Conservation (phyloP, 2,113 vertebrate species). For the Macrotus californicus region DNA sequence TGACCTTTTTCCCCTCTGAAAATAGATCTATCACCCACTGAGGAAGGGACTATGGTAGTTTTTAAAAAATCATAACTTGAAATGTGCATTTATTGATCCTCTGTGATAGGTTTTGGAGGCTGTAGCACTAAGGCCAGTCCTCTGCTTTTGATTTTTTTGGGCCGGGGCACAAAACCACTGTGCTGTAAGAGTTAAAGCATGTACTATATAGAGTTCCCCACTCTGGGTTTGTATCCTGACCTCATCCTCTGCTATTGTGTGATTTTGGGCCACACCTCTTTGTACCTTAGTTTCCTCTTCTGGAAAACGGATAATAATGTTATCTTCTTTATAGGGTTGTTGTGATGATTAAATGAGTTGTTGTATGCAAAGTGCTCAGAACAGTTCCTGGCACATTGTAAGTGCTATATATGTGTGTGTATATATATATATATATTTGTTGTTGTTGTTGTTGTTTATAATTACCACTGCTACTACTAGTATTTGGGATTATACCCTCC, state of each 20-base stretch:
- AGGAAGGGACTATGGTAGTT: neutral
- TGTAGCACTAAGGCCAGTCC: neutral
- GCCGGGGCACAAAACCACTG: neutral
- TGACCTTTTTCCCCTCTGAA: neutral
- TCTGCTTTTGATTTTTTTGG: neutral
- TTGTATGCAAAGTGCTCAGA: slow-evolving; percentile 60
- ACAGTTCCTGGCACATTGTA: slow-evolving; percentile 62
- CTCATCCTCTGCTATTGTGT: neutral
- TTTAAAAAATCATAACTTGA: neutral
- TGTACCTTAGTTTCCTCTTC: slow-evolving; percentile 28
- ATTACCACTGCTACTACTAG: neutral
- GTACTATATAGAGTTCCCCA: neutral
- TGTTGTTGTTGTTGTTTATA: slow-evolving; percentile 2
- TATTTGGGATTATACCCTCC: neutral
- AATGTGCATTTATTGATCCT: neutral
- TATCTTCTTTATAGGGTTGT: slow-evolving; percentile 65
- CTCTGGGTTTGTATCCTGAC: neutral
- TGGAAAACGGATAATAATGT: slow-evolving; percentile 56
- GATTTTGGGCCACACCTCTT: neutral
- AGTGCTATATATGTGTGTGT: slow-evolving; percentile 12
- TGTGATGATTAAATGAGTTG: slow-evolving; percentile 64
- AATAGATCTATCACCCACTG: neutral
- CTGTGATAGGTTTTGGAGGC: neutral
- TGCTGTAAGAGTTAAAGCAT: neutral
- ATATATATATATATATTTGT: neutral